Evolutionary conservation across 2,113 vertebrate species (phyloP), one percentile per base, ranked within the genome.

Genomic region (Alectura lathami): DNA sequence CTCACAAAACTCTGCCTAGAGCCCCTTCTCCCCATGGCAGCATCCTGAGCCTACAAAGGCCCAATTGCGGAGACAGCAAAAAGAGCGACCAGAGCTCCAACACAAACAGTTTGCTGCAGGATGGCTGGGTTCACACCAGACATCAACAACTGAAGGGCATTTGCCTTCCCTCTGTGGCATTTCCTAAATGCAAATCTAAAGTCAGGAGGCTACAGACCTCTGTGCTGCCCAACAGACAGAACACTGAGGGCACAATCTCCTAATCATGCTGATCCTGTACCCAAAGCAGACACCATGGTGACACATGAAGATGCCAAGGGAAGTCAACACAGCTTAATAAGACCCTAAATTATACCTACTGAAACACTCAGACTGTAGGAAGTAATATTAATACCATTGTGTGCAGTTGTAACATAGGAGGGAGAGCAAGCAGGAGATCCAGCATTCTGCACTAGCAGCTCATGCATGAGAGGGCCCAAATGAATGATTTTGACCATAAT

Each of bases 11-110:
- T 43, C 24, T 59, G 53, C 24, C 34, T n/a, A 40, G 5, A n/a
- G 14, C 7, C 29, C 36, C 68, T 36, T 43, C 23, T 43, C 53
- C 51, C 22, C 3, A 0, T 0, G 0, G 21, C 32, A 86, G 72
- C 34, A 47, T 40, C 34, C 17, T 60, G 67, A 94, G 22, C 62
- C 70, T 43, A 13, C 36, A 36, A 13, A 45, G 54, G 36, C n/a
- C 78, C 24, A 51, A 30, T 0, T 0, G 14, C 36, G 13, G 18
- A 63, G 62, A 56, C 1, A 3, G 32, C 18, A 69, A 69, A 36
- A 70, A n/a, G 40, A 57, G 13, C 8, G 8, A 43, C 13, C 6
- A 7, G 22, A 86, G 48, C 22, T 38, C 13, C 8, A 1, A 3
- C 30, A 21, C 0, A 7, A 89, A 14, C 42, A 84, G 60, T 21